These are phyloP conservation scores for Champsocephalus gunnari DNA, from an alignment of 2,797 vertebrate species.

Conservation along the genomic window DNA sequence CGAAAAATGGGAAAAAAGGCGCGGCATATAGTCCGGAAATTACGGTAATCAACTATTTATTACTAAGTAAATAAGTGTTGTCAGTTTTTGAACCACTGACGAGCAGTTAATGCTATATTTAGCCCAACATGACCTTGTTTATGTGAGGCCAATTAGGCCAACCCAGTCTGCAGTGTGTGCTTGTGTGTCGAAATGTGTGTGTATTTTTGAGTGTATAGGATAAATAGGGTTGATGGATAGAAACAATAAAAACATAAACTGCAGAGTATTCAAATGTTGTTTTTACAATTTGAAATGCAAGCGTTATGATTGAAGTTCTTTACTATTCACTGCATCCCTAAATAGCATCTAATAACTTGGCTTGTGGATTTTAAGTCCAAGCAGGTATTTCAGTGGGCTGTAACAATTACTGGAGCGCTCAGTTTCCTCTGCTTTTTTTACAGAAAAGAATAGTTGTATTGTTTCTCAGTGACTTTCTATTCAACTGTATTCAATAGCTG, in stretches of 20 bases:
- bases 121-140: constrained; percentile 1
- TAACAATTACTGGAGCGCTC: constrained; percentile 26
- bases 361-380: neutral
- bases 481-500: constrained; percentile 22
- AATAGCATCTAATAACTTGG: too few relatives aligned
- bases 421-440: constrained; percentile 32
- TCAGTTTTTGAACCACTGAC: constrained; percentile 1
- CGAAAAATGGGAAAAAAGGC: too few relatives aligned
- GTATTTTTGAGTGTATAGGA: constrained; percentile 1
- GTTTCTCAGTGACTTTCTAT: constrained; percentile 27
- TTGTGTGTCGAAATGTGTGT: neutral
- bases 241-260: too few relatives aligned
- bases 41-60: neutral
- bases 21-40: too few relatives aligned
- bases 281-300: too few relatives aligned
- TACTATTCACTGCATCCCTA: too few relatives aligned
- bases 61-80: constrained; percentile 8
- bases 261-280: too few relatives aligned
- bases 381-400: constrained; percentile 30
- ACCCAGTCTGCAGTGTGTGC: neutral
- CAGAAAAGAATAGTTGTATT: constrained; percentile 38
- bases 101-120: constrained; percentile 9
- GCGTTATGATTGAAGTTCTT: too few relatives aligned
- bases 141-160: constrained; percentile 4
- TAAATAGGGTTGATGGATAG: too few relatives aligned